Base-by-base conservation (phyloP, 2,113 vertebrate species). In the Fregata magnificens region DNA sequence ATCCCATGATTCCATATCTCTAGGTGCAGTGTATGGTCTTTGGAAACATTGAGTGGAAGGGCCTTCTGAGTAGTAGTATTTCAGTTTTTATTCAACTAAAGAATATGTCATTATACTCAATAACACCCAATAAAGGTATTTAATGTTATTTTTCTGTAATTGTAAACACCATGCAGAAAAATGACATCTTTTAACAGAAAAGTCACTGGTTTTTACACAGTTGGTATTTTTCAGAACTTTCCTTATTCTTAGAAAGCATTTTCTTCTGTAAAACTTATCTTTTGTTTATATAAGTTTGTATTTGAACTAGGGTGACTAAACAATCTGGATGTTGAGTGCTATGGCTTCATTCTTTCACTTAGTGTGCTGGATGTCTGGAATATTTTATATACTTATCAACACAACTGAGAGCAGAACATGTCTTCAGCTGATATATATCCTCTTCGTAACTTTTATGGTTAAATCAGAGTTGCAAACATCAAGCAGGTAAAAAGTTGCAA, bases 1-100 rank as follows among this genome's bases (percentile, higher is more conserved):
- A 24, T 59, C 47, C 32, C 3, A 0, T 4, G 10, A 32, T 5
- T 82, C 59, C 12, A 0, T 40, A 21, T 34, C 8, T 26, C 66
- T 16, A 25, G 32, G 25, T 45, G 80, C 13, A 40, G 9, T 5
- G 16, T 50, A 29, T 6, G 4, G 38, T 34, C 32, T 50, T 63
- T 47, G 8, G 25, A 79, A 72, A 32, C 47, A 16, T 3, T 40
- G 31, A 20, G 9, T 28, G 50, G 40, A 88, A 88, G 24, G 19
- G 21, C 63, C 50, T 53, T 53, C 29, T 34, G 45, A 70, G n/a
- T 56, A 69, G 45, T 6, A 44, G 9, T 31, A 42, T 49, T 53
- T 45, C 53, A 28, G 13, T 7, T 91, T 80, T 89, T 69, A 66
- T 86, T 87, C 47, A 49, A 0, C 31, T 73, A 24, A 72, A 78